A percentile compares a stretch with the other conserved stretches of the same genome.
Conservation (phyloP, 2,888 invertebrate species). For the Idaea biselata region DNA sequence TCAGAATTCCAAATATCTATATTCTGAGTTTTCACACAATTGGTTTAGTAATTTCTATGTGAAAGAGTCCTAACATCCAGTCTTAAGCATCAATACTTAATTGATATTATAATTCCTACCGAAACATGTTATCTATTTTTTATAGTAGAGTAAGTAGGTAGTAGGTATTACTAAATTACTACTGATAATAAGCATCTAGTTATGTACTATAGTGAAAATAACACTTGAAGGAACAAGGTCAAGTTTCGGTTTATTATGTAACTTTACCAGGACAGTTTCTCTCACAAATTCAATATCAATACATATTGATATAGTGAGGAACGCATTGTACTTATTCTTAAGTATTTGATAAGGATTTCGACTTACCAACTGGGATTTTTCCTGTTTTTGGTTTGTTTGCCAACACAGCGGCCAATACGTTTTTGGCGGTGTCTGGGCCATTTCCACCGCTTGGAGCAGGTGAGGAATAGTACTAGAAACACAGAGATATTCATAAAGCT, state of each 20-base stretch:
- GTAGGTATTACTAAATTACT: background rate
- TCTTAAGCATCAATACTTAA: too few species aligned
- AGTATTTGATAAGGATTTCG: background rate
- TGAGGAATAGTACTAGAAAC: constrained; percentile 61
- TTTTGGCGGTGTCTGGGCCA: constrained; percentile 65
- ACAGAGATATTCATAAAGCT: constrained; percentile 14
- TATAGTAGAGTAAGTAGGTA: constrained; percentile 1
- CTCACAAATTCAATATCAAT: background rate
- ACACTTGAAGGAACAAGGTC: constrained; percentile 48
- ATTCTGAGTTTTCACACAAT: too few species aligned
- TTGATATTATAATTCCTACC: too few species aligned
- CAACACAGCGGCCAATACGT: constrained; percentile 74
- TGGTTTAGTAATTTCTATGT: too few species aligned
- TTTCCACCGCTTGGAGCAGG: constrained; percentile 43
- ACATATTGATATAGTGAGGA: background rate
- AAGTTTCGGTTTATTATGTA: constrained; percentile 46
- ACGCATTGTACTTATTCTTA: background rate
- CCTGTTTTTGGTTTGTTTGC: constrained; percentile 74
- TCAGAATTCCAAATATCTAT: too few species aligned
- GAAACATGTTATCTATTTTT: too few species aligned
- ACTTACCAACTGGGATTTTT: constrained; percentile 76
- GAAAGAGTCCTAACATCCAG: too few species aligned
- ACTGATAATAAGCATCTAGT: too few species aligned
- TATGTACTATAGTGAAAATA: constrained; percentile 21
- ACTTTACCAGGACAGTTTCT: constrained; percentile 8